Conservation (phyloP, 1,140 invertebrate species). For the Drosophila virilis region DNA sequence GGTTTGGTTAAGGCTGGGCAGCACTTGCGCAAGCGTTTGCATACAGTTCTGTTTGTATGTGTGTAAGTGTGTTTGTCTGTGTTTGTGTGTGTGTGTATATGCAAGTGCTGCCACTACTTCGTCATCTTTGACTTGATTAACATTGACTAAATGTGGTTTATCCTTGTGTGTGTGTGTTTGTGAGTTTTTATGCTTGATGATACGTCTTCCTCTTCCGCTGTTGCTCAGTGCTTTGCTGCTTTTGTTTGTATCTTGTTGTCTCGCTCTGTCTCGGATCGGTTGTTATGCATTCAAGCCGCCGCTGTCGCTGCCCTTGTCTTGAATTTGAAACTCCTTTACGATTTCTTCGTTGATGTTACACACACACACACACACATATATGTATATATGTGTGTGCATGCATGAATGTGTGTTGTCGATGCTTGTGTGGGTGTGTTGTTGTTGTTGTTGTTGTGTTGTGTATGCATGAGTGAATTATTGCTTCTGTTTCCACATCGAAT, state of each 20-base stretch:
- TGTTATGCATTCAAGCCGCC: not conserved
- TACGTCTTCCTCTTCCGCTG: slow-evolving; percentile 6
- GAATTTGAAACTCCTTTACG: slow-evolving; percentile 8
- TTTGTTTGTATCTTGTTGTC: not conserved
- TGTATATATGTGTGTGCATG: not conserved
- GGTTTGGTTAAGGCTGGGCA: slow-evolving; percentile 13
- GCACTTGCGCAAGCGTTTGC: not conserved
- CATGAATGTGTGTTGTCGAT: not conserved
- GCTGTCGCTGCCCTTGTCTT: not conserved
- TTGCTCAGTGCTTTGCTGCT: slow-evolving; percentile 9
- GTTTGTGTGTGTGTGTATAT: slow-evolving; percentile 3
- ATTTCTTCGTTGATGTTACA: not conserved
- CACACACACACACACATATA: not conserved
- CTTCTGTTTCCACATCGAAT: not conserved
- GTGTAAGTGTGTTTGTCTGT: not conserved
- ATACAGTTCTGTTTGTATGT: not conserved
- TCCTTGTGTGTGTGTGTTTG: slow-evolving; percentile 11
- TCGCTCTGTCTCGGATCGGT: slow-evolving; percentile 9
- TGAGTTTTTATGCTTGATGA: slow-evolving; percentile 9
- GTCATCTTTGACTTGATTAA: not conserved
- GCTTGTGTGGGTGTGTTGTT: not conserved
- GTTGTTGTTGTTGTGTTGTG: slow-evolving; percentile 4
- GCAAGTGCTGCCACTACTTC: not conserved
- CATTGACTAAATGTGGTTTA: not conserved
- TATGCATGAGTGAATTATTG: not conserved